Base-by-base conservation (phyloP, 2,113 vertebrate genomes). In the Charadrius vociferus region DNA sequence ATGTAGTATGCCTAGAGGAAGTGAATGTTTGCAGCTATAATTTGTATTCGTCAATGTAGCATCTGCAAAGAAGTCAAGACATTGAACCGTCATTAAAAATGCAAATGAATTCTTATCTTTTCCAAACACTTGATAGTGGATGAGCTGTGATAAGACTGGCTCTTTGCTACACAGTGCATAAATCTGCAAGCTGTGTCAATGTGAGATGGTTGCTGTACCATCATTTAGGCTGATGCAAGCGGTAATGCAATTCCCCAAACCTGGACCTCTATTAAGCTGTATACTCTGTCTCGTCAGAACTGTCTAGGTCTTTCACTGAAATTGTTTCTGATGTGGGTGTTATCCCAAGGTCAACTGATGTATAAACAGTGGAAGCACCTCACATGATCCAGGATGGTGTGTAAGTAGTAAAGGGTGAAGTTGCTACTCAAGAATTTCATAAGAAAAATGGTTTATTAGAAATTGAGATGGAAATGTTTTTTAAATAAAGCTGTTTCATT, bases 31-130 rank as follows among this genome's bases (percentile, higher is more conserved):
- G 59, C 65, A 81, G 78, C 68, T 74, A 21, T 87, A 82, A 94
- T 96, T 93, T 95, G 59, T 93, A 88, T 97, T 95, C 92, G 41
- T 95, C 93, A 67, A 13, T 87, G 78, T 50, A 83, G 70, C 84
- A 92, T 98, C 94, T 96, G 75, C 47, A 85, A 62, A 95, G 67
- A 95, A 95, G 70, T 90, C 79, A 94, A 96, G 95, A 93, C 81
- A 85, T 83, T 59, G 79, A 95, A 81, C 87, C 70, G 90, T 98
- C 97, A 98, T 98, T 98, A 98, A 98, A 98, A 98, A 98, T 99
- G 98, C 97, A 98, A 98, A 98, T 98, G 86, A 87, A 90, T 97
- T 97, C 98, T 98, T 98, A 98, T 98, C 98, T 98, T 97, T 96
- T 98, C 95, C 95, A 97, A 98, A 96, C 98, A 98, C 96, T 97